Base-by-base conservation (phyloP, 2,113 vertebrate genomes). In the Tenrec ecaudatus region DNA sequence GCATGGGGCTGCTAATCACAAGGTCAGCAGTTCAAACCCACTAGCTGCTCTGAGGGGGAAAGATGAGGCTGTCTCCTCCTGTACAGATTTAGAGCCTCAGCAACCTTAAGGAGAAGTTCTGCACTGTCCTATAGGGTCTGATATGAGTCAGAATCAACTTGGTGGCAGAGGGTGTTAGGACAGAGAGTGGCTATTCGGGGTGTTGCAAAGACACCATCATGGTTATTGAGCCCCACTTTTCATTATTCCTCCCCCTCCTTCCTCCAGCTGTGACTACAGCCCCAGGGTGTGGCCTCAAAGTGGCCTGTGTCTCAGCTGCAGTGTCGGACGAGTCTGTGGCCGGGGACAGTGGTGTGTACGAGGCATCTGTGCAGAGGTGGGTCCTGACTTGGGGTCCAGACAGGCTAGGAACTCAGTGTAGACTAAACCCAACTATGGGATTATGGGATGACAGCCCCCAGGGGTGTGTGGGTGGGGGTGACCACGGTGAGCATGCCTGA, bases 301-400 rank as follows among this genome's bases (percentile, higher is more conserved):
- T 98, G 95, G 98, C 98, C 0, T 99, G 99, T 40, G 99, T 99
- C 91, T 99, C 99, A 0, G 99, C 99, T 1, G 99, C 99, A 0
- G 99, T 99, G 93, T 99, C 99, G 0, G 99, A 99, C 31, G 99
- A 99, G 93, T 99, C 99, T 0, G 99, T 99, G 60, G 99, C 99
- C 0, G 99, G 99, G 29, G 99, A 99, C 73, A 99, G 99, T 11
- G 99, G 99, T 0, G 99, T 99, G 10, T 99, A 99, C 2, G 99
- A 99, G 95, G 99, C 99, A 0, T 98, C 99, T 0, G 98, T 98
- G 29, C 98, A 98, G 97, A 99, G 98, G 99, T 99, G 98, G 3
- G 19, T 20, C 17, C 15, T 14, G 40, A 16, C 47, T 83, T 17
- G 66, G 3, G 53, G 23, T 15, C n/a, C 2, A 0, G 6, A 73